Evolutionary conservation across 2,888 invertebrate species (phyloP), one percentile per base, ranked within the genome.

Genomic region (Camptogramma bilineatum): DNA sequence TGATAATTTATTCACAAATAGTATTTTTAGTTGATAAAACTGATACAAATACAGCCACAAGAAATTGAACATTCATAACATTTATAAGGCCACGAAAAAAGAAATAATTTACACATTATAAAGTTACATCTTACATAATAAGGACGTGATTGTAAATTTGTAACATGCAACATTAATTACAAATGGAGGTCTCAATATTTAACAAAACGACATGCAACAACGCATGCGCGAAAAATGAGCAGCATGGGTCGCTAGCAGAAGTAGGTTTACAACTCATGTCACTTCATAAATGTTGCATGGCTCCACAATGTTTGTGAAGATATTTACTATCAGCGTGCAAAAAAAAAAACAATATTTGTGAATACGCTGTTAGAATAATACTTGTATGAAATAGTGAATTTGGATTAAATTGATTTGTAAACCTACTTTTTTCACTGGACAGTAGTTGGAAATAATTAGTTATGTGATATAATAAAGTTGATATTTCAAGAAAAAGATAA

Each of bases 31-130:
- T 47, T 47, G 19, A 46, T 54, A 50, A 44, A 55, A 56, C 42
- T 24, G 52, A 61, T 44, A 24, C 60, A 57, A 57, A 54, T 47
- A 63, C 53, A 60, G 65, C 64, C 69, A 70, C 64, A 61, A 68
- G 71, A 70, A 64, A 70, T 74, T 68, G 62, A 77, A 71, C 71
- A 74, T 65, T 39, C 69, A 70, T 77, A 78, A 80, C 73, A 75
- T 70, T 73, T 66, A 75, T 79, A 81, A 81, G 81, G 81, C 81
- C 79, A 79, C 79, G 70, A 74, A 75, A 72, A 73, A 77, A 73
- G 61, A 71, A 73, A 77, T 73, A 73, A 61, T 73, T 68, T 69
- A 69, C 68, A 71, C 47, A 61, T 64, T 57, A 63, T 44, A 69
- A 62, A 64, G 31, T 66, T 61, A 66, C 47, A 67, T 62, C 64